These are phyloP conservation scores for Melanotaenia pygmaea DNA, from an alignment of 2,797 vertebrate genomes.

Conservation along the genomic window DNA sequence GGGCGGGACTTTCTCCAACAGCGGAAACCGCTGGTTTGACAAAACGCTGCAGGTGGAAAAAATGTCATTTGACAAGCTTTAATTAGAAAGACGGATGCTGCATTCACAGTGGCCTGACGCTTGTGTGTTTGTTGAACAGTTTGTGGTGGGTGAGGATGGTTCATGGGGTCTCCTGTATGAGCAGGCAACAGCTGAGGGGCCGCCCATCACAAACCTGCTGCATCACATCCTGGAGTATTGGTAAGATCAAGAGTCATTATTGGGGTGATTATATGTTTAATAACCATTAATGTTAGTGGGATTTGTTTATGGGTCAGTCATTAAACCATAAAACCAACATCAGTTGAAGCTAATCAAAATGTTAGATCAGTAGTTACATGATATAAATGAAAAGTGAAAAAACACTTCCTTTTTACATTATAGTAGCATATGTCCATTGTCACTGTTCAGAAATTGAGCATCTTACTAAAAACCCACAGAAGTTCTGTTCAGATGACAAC, in stretches of 20 bases:
- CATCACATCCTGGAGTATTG: conserved; percentile 85
- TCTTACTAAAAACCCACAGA: no score
- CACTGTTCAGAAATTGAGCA: no score
- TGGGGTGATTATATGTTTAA: background rate
- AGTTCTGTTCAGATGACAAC: no score
- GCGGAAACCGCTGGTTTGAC: conserved; percentile 91
- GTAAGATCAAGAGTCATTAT: conserved; percentile 64
- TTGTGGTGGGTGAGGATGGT: conserved; percentile 86
- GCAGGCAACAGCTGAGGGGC: conserved; percentile 86
- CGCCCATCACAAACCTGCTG: conserved; percentile 83
- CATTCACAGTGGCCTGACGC: background rate
- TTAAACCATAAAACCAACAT: background rate
- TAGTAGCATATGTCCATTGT: no score
- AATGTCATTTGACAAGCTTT: accelerated
- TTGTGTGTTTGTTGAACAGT: conserved; percentile 59
- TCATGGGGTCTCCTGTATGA: conserved; percentile 88
- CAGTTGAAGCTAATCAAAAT: background rate
- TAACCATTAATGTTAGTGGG: background rate
- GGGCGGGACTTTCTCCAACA: conserved; percentile 88
- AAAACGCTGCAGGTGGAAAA: conserved; percentile 85
- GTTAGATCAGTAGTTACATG: background rate
- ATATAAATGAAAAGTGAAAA: background rate
- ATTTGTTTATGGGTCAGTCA: background rate
- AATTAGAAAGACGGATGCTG: background rate
- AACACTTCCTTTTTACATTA: background rate